These are phyloP conservation scores for Biston betularia DNA, from an alignment of 2,888 invertebrate genomes.

Conservation along the genomic window DNA sequence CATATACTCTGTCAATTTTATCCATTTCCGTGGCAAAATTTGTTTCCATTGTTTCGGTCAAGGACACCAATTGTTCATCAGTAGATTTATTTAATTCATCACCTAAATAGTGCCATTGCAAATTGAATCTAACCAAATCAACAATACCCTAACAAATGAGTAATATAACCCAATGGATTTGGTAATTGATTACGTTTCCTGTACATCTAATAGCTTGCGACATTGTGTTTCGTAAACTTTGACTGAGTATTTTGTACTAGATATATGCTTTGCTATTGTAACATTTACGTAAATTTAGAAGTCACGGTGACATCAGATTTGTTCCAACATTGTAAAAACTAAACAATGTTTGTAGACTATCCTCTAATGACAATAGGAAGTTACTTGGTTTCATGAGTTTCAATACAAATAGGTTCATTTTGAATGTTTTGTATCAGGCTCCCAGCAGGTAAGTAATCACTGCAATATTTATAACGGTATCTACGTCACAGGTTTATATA, in stretches of 20 bases:
- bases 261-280: constrained; percentile 5
- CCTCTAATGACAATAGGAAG: constrained; percentile 28
- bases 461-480: constrained; percentile 23
- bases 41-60: constrained; percentile 25
- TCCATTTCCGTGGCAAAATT: neutral
- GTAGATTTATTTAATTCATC: constrained; percentile 43
- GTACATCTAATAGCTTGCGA: constrained; percentile 53
- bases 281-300: neutral
- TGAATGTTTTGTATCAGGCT: neutral
- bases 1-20: neutral
- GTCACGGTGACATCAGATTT: constrained; percentile 21
- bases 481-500: constrained; percentile 1
- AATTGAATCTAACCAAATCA: constrained; percentile 52
- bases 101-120: constrained; percentile 44
- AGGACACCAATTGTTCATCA: constrained; percentile 39
- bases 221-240: constrained; percentile 40
- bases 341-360: constrained; percentile 28
- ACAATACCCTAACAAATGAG: constrained; percentile 60
- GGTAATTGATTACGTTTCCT: constrained; percentile 70
- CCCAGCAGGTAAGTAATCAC: neutral
- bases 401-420: constrained; percentile 28
- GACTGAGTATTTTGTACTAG: constrained; percentile 4
- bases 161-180: constrained; percentile 45
- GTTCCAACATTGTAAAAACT: constrained; percentile 28
- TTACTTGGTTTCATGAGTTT: constrained; percentile 21